These are phyloP conservation scores for Gallinago stenura DNA, from an alignment of 2,797 vertebrate species.

Conservation along the genomic window DNA sequence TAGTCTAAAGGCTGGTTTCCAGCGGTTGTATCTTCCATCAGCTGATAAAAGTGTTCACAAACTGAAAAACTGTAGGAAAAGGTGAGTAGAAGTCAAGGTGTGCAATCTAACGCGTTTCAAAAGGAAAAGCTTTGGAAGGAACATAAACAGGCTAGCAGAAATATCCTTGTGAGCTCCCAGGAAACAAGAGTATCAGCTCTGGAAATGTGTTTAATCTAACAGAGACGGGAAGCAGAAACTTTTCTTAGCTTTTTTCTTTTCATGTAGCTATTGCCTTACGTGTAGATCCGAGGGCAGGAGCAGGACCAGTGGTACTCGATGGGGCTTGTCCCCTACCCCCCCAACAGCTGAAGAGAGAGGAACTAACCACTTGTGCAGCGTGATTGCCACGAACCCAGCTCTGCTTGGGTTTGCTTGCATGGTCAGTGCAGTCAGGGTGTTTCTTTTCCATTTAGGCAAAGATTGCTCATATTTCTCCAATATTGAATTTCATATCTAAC, in stretches of 20 bases:
- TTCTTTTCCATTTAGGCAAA: not conserved
- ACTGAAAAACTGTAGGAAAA: not conserved
- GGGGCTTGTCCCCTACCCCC: not conserved
- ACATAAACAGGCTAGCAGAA: not conserved
- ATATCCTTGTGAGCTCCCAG: not conserved
- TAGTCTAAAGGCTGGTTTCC: not conserved
- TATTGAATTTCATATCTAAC: not conserved
- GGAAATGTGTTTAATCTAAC: not conserved
- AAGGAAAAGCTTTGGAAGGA: not conserved
- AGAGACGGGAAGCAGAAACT: not conserved
- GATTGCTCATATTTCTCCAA: not conserved
- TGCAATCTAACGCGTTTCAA: not conserved
- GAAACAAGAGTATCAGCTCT: not conserved
- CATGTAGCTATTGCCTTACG: not conserved
- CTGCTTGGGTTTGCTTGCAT: not conserved
- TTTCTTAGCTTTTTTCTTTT: not conserved
- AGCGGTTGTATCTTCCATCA: not conserved
- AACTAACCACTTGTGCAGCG: not conserved
- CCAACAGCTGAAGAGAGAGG: not conserved
- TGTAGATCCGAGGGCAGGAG: not conserved
- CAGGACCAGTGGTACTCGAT: accelerated
- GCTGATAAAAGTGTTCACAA: not conserved
- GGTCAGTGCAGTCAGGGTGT: not conserved
- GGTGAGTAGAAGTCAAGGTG: not conserved
- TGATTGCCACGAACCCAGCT: not conserved